Base-by-base conservation (phyloP, 1,140 invertebrate species). In the Papilio xuthus region DNA sequence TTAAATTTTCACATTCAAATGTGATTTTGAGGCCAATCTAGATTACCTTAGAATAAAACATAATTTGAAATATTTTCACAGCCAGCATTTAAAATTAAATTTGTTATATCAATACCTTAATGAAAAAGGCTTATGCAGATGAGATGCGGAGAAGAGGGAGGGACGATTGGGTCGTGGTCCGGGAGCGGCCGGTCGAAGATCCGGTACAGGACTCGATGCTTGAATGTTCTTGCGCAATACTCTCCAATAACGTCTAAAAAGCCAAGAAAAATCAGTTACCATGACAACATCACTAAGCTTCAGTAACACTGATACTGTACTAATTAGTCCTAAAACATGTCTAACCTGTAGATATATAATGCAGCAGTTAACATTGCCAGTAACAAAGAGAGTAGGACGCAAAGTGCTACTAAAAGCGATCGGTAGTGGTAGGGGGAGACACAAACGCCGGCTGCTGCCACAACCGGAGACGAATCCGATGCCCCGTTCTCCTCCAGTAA, bases 171-270 rank as follows among this genome's bases (percentile, higher is more conserved):
- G 86, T 0, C 91, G 79, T 9, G 91, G 92, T 9, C 86, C 90
- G 0, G 92, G 90, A 3, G 90, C 89, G 13, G 90, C 89, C n/a
- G 90, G 88, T 1, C 93, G 84, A 13, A 90, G 82, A 32, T 88
- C 79, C 6, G 92, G 89, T 15, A 88, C 88, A 9, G 93, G 86
- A 15, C 94, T 92, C 78, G 96, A 95, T 1, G 95, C 95, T 28
- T 95, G 83, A 28, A 95, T 94, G 83, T 97, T 97, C 89, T 97
- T 97, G 18, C 95, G 94, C 79, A 96, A 94, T 4, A 96, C 95
- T 18, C 95, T 93, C 96, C 96, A 96, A 86, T 97, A 97, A 63
- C 95, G 95, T 72, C 92, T 93, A 78, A 4, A 79, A 73, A 20
- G 6, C 12, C 13, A 67, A 7, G 8, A 28, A 1, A 13, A 6